Conservation (phyloP, 2,797 vertebrate genomes). For the Cyprinodon diabolis region DNA sequence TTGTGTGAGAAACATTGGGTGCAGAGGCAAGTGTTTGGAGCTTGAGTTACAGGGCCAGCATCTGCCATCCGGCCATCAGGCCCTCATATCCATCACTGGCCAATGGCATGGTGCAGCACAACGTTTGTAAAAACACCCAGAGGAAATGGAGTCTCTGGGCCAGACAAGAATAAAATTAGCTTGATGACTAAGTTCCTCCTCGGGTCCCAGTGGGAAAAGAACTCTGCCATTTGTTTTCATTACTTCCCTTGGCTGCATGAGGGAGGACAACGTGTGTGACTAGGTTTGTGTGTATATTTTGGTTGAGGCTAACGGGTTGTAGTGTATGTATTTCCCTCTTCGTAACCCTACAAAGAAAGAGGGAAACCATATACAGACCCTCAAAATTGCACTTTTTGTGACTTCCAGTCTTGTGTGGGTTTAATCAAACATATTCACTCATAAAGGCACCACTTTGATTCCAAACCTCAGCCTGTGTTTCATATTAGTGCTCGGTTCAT, state of each 20-base stretch:
- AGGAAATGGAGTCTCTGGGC: slow-evolving; percentile 87
- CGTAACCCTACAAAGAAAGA: slow-evolving; percentile 10
- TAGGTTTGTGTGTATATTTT: slow-evolving; percentile 60
- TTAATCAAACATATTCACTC: slow-evolving; percentile 77
- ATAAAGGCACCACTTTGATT: slow-evolving; percentile 69
- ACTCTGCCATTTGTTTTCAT: slow-evolving; percentile 87
- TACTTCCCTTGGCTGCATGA: slow-evolving; percentile 76
- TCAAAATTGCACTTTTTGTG: slow-evolving; percentile 49
- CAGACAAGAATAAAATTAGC: slow-evolving; percentile 88
- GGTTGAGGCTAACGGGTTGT: slow-evolving; percentile 40
- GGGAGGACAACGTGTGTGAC: slow-evolving; percentile 53
- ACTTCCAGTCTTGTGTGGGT: slow-evolving; percentile 55
- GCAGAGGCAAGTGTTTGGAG: slow-evolving; percentile 71
- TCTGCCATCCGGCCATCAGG: slow-evolving; percentile 86
- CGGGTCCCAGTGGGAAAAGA: slow-evolving; percentile 80
- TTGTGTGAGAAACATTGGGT: slow-evolving; percentile 67
- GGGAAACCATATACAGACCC: background rate
- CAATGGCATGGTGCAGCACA: slow-evolving; percentile 74
- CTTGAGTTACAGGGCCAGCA: slow-evolving; percentile 89
- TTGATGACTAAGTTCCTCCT: slow-evolving; percentile 88
- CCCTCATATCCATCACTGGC: slow-evolving; percentile 79
- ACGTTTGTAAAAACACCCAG: slow-evolving; percentile 86
- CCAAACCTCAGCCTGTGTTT: slow-evolving; percentile 46
- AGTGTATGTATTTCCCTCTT: slow-evolving; percentile 41
- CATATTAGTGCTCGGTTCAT: slow-evolving; percentile 55